Evolutionary conservation across 2,797 vertebrate genomes (phyloP), one percentile per base, ranked within the genome.

Genomic region (Notamacropus eugenii): DNA sequence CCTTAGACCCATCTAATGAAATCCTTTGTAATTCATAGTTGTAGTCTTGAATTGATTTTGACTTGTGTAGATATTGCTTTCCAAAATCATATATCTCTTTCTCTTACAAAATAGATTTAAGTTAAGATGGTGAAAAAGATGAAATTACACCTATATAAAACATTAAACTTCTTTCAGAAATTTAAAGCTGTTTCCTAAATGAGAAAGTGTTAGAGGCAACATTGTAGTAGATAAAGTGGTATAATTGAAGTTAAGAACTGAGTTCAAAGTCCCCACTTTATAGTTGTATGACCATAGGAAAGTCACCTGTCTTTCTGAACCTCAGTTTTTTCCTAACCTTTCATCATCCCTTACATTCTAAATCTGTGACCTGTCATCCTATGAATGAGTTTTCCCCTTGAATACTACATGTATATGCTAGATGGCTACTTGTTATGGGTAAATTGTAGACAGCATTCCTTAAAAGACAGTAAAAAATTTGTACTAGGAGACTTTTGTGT

Each of bases 181-280:
- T 96, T 97, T 97, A 93, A 93, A 96, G 57, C 50, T 92, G 57
- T 94, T 98, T 97, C 67, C 97, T 98, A 96, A 97, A 93, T 97
- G 97, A 97, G 97, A 90, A 95, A 94, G 97, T 94, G 95, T 97
- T 67, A 95, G 94, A 95, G 96, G 74, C 90, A 96, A 97, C 92
- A 97, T 96, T 97, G 96, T 46, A 46, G 22, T 87, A 87, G 40
- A 50, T 22, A 40, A 22, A 16, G 5, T 50, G n/a, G 6, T 87
- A 28, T 87, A 50, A 1, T 0, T 87, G 40, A 9, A 87, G 24
- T 87, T 87, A 87, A 27, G 34, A 2, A 82, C 67, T 40, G n/a
- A 2, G 3, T 87, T 46, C 74, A 87, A 27, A 87, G 22, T 3
- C 74, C 19, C 40, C 24, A 27, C 19, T 82, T 24, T 46, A 40